Evolutionary conservation across 2,888 invertebrate genomes (phyloP), one percentile per base, ranked within the genome.

Genomic region (Heteromyza rotundicornis): DNA sequence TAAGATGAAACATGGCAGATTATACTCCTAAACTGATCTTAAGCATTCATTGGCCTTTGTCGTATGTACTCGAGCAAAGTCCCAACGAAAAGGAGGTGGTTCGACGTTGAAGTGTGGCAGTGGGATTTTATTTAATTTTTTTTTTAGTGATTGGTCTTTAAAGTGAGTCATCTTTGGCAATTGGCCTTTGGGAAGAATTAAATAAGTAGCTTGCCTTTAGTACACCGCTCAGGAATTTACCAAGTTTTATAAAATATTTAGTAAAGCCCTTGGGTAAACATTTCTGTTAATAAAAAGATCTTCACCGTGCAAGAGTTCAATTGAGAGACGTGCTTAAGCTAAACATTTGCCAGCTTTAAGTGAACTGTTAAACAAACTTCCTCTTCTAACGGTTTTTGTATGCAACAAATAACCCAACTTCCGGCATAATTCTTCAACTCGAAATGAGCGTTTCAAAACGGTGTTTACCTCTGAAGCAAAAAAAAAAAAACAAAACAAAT

Each of bases 361-460:
- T 32, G 5, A 32, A 32, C 12, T 32, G 32, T 12, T 32, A 12
- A 75, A 77, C 67, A 69, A 70, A 72, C 72, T 74, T 74, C 74
- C 74, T 75, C 70, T 68, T 75, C 70, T 27, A 74, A 68, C 60
- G 51, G 40, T 57, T n/a, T n/a, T 56, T 60, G 32, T 61, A 61
- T 57, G 61, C 61, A 61, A 52, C n/a, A 47, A 61, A 57, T 53
- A 44, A 70, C 53, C 62, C 76, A 73, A 71, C 74, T 74, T 74
- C 74, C 74, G 74, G 59, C 74, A 68, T 70, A 76, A 66, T 67
- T 66, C 64, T 35, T 72, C 68, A 49, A 44, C 19, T 35, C 17
- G n/a, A 52, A 24, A 35, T 51, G 36, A 12, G 7, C 10, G 2
- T 12, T 64, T 65, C 72, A 71, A 71, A 72, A 67, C 10, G 40